Base-by-base conservation (phyloP, 2,888 invertebrate genomes). In the Limenitis camilla region DNA sequence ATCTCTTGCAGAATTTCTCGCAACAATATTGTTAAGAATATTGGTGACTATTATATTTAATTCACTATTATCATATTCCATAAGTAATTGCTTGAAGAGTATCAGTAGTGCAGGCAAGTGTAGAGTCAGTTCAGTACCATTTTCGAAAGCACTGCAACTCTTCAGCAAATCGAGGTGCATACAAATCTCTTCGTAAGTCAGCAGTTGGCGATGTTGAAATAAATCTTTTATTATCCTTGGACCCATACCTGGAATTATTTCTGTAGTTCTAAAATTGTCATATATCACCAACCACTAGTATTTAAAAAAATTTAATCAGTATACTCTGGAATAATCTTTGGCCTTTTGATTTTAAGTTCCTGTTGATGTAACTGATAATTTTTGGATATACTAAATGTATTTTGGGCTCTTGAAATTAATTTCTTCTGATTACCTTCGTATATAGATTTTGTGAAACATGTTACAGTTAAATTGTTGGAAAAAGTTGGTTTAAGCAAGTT, bases 101-200 rank as follows among this genome's bases (percentile, higher is more conserved):
- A 53, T 45, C 9, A 81, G 51, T 35, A 82, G 42, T n/a, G 57
- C 56, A n/a, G 74, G 73, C 10, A 83, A 63, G 53, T 68, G 56
- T 5, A 52, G 35, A 5, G 55, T 65, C 10, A 84, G 56, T 62
- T 79, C 79, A 10, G 46, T 53, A 67, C 71, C 70, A 30, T 55
- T 65, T 8, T 74, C 70, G 7, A 60, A 58, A 27, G 56, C 67
- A 53, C 78, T 78, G 45, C 74, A 61, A 52, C 67, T 74, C n/a
- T 68, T 55, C 32, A 85, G 59, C 35, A 81, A 61, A 38, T 81
- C 75, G 61, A 85, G 68, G 66, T 81, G 71, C 48, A 63, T 65
- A 38, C 74, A 66, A 47, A 83, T 60, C 71, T 85, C 84, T 8
- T 74, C 67, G 51, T 74, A 62, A 19, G 80, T 78, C 80, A 85